Evolutionary conservation across 1,140 invertebrate species (phyloP), one percentile per base, ranked within the genome.

Genomic region (Drosophila kurseongensis): DNA sequence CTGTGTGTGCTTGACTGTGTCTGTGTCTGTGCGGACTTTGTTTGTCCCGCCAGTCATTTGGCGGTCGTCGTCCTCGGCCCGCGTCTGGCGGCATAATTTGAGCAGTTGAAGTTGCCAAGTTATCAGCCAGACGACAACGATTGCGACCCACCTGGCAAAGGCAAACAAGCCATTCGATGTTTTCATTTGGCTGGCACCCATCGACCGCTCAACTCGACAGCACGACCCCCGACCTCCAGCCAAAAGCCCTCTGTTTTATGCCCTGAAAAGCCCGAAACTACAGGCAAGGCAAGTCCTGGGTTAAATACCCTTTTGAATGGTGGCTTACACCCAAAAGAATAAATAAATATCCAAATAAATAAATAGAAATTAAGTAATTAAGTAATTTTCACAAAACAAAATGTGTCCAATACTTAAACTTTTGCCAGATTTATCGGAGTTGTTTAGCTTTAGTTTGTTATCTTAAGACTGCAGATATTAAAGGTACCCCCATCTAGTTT

Each of bases 131-230:
- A 79, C 55, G 50, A 50, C 63, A 45, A 40, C 54, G 55, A 60
- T 61, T 54, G 61, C 71, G 71, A 52, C 72, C 75, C 83, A 86
- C 82, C 82, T 88, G 83, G 72, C 65, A 68, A 67, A 69, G 71
- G 84, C 75, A 82, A 88, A 88, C 83, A 88, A 89, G 84, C 62
- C 79, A 88, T 88, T 88, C 89, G 84, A 88, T 88, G 83, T 88
- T 88, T 88, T 88, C 83, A 88, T 88, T 89, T 88, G 65, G 82
- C 68, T 71, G 65, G 51, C 71, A 69, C 75, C 79, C 75, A 82
- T 82, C 60, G 75, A 75, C 78, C 62, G 76, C 72, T 77, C 67
- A 75, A 71, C 75, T 67, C 45, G 27, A 66, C 27, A 5, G 8
- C 35, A 59, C 45, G 51, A 58, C 42, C 47, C 58, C 66, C 76